Percentiles rank a stretch among this genome's conserved stretches.
phyloP scores from a whole-genome alignment of 2,797 vertebrate genomes.

The Meriones psammophilus region DNA sequence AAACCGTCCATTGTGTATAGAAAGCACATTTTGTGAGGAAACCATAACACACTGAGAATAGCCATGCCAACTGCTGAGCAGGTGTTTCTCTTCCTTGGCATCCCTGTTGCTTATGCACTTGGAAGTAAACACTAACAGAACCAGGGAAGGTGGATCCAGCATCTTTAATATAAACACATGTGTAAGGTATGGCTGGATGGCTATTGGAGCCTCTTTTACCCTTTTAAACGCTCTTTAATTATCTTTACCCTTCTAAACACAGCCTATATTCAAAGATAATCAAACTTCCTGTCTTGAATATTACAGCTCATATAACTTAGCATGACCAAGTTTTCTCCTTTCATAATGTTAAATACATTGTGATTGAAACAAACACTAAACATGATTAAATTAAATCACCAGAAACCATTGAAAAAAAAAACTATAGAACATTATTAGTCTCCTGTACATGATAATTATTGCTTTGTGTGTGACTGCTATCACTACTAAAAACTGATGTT shows the following conservation, averaged over 20 bases:
- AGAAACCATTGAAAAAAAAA: neutral
- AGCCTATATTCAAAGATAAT: conserved; percentile 13
- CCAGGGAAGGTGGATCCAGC: neutral
- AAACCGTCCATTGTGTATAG: neutral
- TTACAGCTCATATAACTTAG: conserved; percentile 1
- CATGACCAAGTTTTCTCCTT: conserved; percentile 27
- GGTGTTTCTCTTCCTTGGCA: conserved; percentile 13
- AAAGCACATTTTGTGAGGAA: neutral
- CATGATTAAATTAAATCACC: conserved; percentile 20
- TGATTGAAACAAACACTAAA: conserved; percentile 24
- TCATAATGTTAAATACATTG: conserved; percentile 5
- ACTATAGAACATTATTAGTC: neutral
- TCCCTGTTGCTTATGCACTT: neutral
- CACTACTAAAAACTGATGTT: neutral
- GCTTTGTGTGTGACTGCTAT: neutral
- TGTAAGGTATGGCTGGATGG: neutral
- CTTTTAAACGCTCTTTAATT: neutral
- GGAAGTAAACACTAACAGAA: neutral
- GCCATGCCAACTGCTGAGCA: neutral
- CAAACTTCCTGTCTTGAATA: neutral
- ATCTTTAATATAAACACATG: neutral
- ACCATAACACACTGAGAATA: neutral
- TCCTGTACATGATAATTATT: neutral
- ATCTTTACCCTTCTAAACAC: neutral
- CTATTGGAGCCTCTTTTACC: neutral